A percentile compares a stretch with the other conserved stretches of the same genome.
Conservation (phyloP, 2,888 invertebrate genomes). For the Arctia plantaginis region DNA sequence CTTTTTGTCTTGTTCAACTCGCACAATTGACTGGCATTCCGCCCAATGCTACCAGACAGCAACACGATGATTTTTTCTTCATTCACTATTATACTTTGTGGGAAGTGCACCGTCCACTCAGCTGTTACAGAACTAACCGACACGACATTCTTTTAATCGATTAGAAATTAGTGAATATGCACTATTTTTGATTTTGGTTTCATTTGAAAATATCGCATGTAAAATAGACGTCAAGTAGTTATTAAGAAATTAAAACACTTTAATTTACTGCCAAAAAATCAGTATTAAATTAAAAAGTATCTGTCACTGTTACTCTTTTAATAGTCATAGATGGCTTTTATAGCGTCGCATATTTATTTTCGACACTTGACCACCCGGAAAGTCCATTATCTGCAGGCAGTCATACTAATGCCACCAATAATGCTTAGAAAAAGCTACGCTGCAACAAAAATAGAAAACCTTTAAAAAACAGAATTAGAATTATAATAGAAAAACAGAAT, state of each 20-base stretch:
- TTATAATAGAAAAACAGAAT: too few species aligned
- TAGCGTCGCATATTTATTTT: too few species aligned
- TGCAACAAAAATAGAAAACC: neutral
- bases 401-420: too few species aligned
- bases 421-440: too few species aligned
- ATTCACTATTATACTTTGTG: conserved; percentile 55
- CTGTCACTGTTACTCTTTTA: neutral
- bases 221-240: neutral
- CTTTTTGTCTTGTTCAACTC: conserved; percentile 75
- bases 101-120: conserved; percentile 50
- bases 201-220: neutral
- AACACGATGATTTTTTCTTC: conserved; percentile 49
- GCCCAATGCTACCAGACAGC: conserved; percentile 56
- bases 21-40: conserved; percentile 75
- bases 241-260: neutral
- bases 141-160: conserved; percentile 42
- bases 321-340: too few species aligned
- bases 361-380: too few species aligned
- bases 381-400: too few species aligned
- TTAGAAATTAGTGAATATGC: conserved; percentile 34
- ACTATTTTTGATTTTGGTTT: neutral
- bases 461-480: too few species aligned
- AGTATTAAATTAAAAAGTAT: neutral
- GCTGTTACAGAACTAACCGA: conserved; percentile 45
- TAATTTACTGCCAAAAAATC: neutral